Conservation (phyloP, 2,113 vertebrate species). For the Probosciger aterrimus region DNA sequence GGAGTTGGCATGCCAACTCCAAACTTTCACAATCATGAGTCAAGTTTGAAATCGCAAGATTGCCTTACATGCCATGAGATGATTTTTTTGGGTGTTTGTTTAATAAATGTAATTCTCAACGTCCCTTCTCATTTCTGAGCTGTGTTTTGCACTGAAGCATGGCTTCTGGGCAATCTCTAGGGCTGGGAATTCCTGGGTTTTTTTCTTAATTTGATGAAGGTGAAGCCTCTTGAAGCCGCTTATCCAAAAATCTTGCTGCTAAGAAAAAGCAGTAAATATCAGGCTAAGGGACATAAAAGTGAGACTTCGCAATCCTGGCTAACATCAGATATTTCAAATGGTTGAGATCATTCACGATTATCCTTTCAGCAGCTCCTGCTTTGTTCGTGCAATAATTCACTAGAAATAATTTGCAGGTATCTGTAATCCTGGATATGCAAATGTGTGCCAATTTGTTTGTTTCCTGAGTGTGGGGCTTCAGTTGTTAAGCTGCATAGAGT, state of each 20-base stretch:
- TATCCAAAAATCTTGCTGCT: not conserved
- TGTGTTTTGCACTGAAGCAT: not conserved
- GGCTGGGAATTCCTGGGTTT: not conserved
- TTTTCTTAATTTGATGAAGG: not conserved
- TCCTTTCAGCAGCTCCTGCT: not conserved
- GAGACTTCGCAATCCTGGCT: not conserved
- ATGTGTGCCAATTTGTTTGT: not conserved
- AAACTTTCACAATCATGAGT: conserved; percentile 61
- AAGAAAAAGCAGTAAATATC: not conserved
- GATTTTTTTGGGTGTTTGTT: not conserved
- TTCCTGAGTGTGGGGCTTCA: not conserved
- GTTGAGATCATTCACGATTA: not conserved
- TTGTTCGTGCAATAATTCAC: not conserved
- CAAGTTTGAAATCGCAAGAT: conserved; percentile 17
- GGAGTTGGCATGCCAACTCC: conserved; percentile 55
- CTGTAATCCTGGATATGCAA: not conserved
- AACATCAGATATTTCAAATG: not conserved
- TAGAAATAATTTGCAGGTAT: not conserved
- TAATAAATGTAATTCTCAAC: not conserved
- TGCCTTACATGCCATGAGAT: not conserved
- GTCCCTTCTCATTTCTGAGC: not conserved
- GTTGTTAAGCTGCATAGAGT: not conserved
- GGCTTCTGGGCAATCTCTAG: not conserved
- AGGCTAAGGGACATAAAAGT: not conserved
- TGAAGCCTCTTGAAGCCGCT: not conserved